A percentile compares a stretch with the other conserved stretches of the same genome.
Evolutionary conservation across 1,140 invertebrate genomes (phyloP).

Genomic region (Pseudomyrmex cubaensis): DNA sequence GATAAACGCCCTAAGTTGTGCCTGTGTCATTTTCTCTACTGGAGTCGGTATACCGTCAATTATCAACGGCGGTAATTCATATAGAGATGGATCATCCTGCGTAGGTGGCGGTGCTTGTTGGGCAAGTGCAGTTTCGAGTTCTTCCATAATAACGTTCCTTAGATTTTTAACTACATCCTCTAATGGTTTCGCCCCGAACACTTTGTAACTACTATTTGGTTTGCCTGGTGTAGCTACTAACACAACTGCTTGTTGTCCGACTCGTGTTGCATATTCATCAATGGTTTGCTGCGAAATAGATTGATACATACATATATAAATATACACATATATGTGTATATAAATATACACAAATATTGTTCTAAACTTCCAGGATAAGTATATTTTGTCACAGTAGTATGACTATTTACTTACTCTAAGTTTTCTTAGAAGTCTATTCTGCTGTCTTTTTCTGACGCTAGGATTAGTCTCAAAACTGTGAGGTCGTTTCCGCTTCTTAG

Average conservation of each 20-base stretch:
- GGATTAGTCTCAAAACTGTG: conserved; percentile 99
- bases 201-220: conserved; percentile 97
- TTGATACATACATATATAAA: no score
- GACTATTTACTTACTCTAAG: conserved; percentile 88
- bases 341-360: conserved; percentile 15
- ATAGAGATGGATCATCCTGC: conserved; percentile 95
- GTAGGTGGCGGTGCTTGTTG: conserved; percentile 97
- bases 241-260: conserved; percentile 99
- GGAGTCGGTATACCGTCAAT: conserved; percentile 99
- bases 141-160: conserved; percentile 96
- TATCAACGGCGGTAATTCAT: conserved; percentile 97
- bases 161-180: conserved; percentile 98
- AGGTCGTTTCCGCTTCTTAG: conserved; percentile 97
- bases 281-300: conserved; percentile 92
- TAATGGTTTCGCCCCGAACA: conserved; percentile 98
- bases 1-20: conserved; percentile 97
- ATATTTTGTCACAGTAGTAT: neutral
- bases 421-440: conserved; percentile 96
- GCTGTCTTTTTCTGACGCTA: conserved; percentile 97
- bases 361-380: conserved; percentile 12
- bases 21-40: conserved; percentile 99
- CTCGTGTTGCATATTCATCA: conserved; percentile 98
- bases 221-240: conserved; percentile 98
- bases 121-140: conserved; percentile 95
- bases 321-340: no score